phyloP scores from a whole-genome alignment of 2,113 vertebrate species.

The Cynocephalus volans region DNA sequence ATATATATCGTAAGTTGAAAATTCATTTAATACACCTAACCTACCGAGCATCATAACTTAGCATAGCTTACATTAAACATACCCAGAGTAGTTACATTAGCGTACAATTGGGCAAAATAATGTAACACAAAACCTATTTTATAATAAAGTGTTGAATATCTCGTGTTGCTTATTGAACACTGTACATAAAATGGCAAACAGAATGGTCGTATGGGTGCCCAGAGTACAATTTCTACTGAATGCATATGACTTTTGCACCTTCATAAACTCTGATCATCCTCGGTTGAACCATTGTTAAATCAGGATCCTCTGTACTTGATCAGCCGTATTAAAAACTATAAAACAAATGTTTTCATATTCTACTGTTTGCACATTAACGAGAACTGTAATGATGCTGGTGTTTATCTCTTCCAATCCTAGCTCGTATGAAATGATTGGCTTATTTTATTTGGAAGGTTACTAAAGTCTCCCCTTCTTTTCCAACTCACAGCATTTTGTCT shows the following conservation, averaged over 20 bases:
- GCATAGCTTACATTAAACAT: not conserved
- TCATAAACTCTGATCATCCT: not conserved
- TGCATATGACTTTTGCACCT: not conserved
- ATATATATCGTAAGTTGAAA: not conserved
- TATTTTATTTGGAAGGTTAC: constrained; percentile 57
- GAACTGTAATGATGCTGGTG: not conserved
- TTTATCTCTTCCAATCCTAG: constrained; percentile 10
- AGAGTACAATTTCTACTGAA: not conserved
- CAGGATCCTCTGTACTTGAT: not conserved
- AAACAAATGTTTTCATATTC: not conserved
- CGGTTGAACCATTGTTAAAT: not conserved
- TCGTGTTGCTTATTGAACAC: not conserved
- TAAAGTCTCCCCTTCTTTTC: not conserved
- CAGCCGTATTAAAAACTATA: not conserved
- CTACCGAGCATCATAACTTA: not conserved
- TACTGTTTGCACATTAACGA: not conserved
- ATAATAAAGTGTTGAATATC: not conserved
- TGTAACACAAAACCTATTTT: not conserved
- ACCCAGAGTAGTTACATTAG: not conserved
- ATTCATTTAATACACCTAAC: not conserved
- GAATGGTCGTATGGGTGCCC: not conserved
- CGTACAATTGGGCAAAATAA: not conserved
- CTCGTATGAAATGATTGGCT: not conserved
- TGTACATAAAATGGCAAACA: not conserved
- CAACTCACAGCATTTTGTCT: not conserved